Evolutionary conservation across 2,888 invertebrate species (phyloP).

Genomic region (Drosophila suboccidentalis): DNA sequence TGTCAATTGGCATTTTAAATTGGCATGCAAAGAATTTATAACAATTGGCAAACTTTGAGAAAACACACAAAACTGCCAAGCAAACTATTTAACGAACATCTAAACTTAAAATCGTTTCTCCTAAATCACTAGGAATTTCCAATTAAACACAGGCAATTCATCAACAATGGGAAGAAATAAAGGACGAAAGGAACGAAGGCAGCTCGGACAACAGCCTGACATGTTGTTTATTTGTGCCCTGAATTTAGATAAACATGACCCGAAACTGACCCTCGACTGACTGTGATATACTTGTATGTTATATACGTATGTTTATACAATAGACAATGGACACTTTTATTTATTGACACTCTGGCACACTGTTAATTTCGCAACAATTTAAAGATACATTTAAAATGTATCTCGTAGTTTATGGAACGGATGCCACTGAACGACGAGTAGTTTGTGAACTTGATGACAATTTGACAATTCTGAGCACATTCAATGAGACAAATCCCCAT

Average conservation of each 20-base stretch:
- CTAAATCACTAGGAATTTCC: slow-evolving; percentile 62
- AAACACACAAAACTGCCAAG: slow-evolving; percentile 4
- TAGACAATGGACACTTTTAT: slow-evolving; percentile 34
- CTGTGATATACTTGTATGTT: slow-evolving; percentile 31
- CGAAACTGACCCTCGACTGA: slow-evolving; percentile 29
- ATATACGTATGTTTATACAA: too few relatives aligned
- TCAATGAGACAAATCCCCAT: slow-evolving; percentile 22
- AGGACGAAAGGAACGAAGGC: background rate
- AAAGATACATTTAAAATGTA: slow-evolving; percentile 25
- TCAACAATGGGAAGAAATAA: slow-evolving; percentile 36
- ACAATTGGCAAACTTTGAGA: slow-evolving; percentile 34
- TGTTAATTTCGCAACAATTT: slow-evolving; percentile 36
- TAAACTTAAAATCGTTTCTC: background rate
- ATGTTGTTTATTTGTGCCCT: slow-evolving; percentile 42
- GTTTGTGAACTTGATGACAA: slow-evolving; percentile 8
- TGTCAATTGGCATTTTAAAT: slow-evolving; percentile 52
- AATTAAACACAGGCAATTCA: slow-evolving; percentile 63
- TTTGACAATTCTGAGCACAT: slow-evolving; percentile 22
- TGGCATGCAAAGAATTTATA: slow-evolving; percentile 49
- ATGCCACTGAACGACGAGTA: slow-evolving; percentile 15
- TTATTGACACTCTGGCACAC: slow-evolving; percentile 25
- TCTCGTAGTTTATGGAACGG: background rate
- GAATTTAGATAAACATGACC: slow-evolving; percentile 57
- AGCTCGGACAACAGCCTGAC: slow-evolving; percentile 3
- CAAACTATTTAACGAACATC: background rate